These are phyloP conservation scores for Octomys mimax DNA, from an alignment of 2,797 vertebrate genomes.

Conservation along the genomic window DNA sequence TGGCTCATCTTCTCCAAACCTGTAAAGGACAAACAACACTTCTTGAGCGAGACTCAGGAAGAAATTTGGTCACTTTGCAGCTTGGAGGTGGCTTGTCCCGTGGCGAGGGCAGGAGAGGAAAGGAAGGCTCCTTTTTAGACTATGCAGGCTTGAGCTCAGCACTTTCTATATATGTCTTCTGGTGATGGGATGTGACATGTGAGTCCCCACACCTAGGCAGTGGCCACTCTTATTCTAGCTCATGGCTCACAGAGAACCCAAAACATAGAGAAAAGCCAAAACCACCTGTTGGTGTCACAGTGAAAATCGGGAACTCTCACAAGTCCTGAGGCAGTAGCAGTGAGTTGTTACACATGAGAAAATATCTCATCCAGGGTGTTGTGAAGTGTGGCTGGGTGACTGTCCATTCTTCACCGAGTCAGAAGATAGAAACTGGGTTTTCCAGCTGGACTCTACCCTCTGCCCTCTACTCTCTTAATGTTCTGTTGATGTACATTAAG, in stretches of 20 bases:
- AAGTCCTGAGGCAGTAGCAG: not conserved
- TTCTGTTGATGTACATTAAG: not conserved
- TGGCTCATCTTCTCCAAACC: not conserved
- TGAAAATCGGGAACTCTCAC: not conserved
- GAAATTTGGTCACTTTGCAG: not conserved
- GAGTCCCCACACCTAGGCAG: not conserved
- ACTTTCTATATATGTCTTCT: not conserved
- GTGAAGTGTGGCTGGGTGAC: not conserved
- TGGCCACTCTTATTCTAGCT: not conserved
- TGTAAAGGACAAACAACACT: not conserved
- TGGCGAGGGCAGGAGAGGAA: too few relatives aligned
- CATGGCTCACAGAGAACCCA: not conserved
- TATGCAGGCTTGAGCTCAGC: not conserved
- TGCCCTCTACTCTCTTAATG: not conserved
- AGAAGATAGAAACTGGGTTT: not conserved
- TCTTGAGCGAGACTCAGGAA: not conserved
- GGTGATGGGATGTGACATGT: not conserved
- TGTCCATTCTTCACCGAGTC: not conserved
- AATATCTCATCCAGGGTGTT: not conserved
- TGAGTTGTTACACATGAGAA: not conserved
- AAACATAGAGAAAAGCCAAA: not conserved
- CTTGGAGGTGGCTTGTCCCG: not conserved
- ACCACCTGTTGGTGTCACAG: rapidly evolving
- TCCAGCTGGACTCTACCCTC: not conserved
- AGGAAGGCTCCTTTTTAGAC: not conserved